These are phyloP conservation scores for Aphelenchoides fujianensis DNA, from an alignment of 1,140 invertebrate species.

Conservation along the genomic window DNA sequence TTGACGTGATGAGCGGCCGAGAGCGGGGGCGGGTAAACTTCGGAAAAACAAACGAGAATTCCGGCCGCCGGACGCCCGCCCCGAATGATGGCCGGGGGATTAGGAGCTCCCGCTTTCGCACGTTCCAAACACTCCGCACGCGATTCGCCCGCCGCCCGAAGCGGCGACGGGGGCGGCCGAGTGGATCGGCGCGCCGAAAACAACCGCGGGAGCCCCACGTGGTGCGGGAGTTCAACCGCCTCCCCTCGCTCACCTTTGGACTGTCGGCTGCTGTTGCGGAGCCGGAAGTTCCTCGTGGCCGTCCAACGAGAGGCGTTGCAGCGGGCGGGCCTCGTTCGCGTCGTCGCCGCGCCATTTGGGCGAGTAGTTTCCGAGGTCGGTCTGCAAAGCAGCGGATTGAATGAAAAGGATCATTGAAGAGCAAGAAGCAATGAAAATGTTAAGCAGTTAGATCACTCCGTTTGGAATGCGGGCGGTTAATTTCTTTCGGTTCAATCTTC, in stretches of 20 bases:
- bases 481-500: not conserved
- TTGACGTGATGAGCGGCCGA: not conserved
- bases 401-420: slow-evolving; percentile 10
- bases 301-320: slow-evolving; percentile 15
- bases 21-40: no score
- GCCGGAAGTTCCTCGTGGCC: not conserved
- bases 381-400: slow-evolving; percentile 15
- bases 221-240: no score
- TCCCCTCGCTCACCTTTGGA: no score
- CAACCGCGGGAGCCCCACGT: no score
- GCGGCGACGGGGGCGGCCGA: no score
- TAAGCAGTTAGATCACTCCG: not conserved
- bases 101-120: no score
- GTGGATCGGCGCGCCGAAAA: no score
- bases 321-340: slow-evolving; percentile 13
- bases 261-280: not conserved
- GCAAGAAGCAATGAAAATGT: not conserved
- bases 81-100: no score
- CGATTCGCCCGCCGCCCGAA: no score
- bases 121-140: no score
- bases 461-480: not conserved
- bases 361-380: slow-evolving; percentile 7
- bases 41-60: not conserved
- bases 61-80: no score
- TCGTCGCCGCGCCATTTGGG: slow-evolving; percentile 22